These are phyloP conservation scores for Halcyon senegalensis DNA, from an alignment of 2,113 vertebrate genomes.

Conservation along the genomic window DNA sequence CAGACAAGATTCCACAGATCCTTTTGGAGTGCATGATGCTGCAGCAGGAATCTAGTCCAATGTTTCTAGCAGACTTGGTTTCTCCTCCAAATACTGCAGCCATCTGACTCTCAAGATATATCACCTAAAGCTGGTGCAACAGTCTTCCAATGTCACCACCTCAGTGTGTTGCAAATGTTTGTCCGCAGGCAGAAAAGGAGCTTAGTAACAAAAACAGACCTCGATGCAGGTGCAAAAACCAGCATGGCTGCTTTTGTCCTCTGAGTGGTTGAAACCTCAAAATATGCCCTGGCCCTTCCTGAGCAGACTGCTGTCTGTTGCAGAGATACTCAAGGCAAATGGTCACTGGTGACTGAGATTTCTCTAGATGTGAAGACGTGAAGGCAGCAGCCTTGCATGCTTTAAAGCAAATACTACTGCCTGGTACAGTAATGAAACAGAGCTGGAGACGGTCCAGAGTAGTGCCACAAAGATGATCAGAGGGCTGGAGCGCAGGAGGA, in stretches of 20 bases:
- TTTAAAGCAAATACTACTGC: background rate
- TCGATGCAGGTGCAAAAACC: background rate
- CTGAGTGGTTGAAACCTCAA: slow-evolving; percentile 11
- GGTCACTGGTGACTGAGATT: background rate
- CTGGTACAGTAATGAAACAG: background rate
- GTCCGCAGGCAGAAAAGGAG: background rate
- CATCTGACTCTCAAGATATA: background rate
- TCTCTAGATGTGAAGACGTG: slow-evolving; percentile 19
- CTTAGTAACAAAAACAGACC: background rate
- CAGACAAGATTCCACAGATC: background rate
- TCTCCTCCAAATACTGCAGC: background rate
- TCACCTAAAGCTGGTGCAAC: background rate
- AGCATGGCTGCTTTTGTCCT: slow-evolving; percentile 14
- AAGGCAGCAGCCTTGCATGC: background rate
- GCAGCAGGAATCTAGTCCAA: background rate
- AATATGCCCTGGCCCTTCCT: background rate
- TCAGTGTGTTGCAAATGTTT: background rate
- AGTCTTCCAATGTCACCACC: slow-evolving; percentile 1
- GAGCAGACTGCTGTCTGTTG: slow-evolving; percentile 22
- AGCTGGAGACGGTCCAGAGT: background rate
- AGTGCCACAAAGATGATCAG: no score
- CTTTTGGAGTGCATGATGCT: rapidly evolving
- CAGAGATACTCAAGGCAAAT: background rate
- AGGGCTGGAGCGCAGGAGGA: no score
- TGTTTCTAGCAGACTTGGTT: background rate